Evolutionary conservation across 1,140 invertebrate genomes (phyloP).

Genomic region (Nixonia krombeini): DNA sequence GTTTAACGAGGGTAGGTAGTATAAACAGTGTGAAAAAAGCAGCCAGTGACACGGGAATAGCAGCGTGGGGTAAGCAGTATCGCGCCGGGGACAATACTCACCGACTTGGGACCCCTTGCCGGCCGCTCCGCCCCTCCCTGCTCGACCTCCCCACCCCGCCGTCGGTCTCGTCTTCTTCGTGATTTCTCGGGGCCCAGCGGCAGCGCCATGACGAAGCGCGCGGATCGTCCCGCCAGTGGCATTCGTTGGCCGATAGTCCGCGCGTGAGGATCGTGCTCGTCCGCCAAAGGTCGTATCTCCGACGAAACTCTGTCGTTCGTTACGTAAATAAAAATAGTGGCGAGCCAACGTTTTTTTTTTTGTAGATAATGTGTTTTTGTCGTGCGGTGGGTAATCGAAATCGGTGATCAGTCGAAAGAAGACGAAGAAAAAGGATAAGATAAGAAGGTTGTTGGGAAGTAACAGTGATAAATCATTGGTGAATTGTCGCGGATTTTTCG

Average conservation of each 20-base stretch:
- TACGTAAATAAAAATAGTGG: not conserved
- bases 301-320: not conserved
- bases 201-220: not conserved
- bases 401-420: too few relatives aligned
- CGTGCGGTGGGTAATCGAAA: too few relatives aligned
- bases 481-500: too few relatives aligned
- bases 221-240: not conserved
- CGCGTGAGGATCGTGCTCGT: not conserved
- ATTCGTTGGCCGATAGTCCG: not conserved
- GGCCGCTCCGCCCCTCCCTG: too few relatives aligned
- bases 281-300: not conserved
- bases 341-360: too few relatives aligned
- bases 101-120: too few relatives aligned
- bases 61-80: not conserved
- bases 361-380: too few relatives aligned
- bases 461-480: too few relatives aligned
- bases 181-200: not conserved
- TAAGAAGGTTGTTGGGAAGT: too few relatives aligned
- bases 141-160: not conserved
- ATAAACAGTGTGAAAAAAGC: not conserved
- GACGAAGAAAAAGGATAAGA: too few relatives aligned
- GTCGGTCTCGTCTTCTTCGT: not conserved
- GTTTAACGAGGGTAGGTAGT: conserved; percentile 1
- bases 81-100: not conserved
- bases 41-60: not conserved